phyloP scores from a whole-genome alignment of 37 sponge, comb jelly and placozoan genomes.

The Halichondria panicea region DNA sequence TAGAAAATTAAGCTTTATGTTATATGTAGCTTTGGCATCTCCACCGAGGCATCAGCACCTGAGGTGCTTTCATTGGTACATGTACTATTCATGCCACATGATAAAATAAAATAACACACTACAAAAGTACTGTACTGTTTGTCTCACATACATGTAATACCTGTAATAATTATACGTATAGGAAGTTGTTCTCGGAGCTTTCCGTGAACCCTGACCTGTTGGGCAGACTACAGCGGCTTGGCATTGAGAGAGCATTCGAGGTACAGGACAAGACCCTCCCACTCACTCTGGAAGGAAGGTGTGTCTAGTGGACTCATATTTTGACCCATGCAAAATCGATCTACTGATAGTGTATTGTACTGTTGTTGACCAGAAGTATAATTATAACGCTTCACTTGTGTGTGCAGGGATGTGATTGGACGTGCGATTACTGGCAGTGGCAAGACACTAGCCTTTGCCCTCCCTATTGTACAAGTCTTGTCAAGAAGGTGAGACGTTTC shows the following conservation, averaged over 20 bases:
- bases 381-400: background rate
- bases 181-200: constrained; percentile 16
- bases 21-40: too few relatives aligned
- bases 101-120: too few relatives aligned
- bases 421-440: constrained; percentile 65
- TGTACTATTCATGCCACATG: too few relatives aligned
- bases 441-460: constrained; percentile 61
- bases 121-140: too few relatives aligned
- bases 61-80: too few relatives aligned
- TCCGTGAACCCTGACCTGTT: constrained; percentile 1
- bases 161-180: background rate
- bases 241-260: constrained; percentile 36
- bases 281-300: constrained; percentile 41
- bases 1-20: too few relatives aligned
- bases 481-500: constrained; percentile 4
- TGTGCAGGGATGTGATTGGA: constrained; percentile 49
- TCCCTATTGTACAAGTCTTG: constrained; percentile 47
- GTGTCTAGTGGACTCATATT: background rate
- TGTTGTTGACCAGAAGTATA: background rate
- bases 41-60: too few relatives aligned
- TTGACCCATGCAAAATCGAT: background rate
- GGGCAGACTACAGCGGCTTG: constrained; percentile 7
- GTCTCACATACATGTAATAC: too few relatives aligned
- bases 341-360: background rate
- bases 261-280: constrained; percentile 57